Evolutionary conservation across 2,888 invertebrate species (phyloP), one percentile per base, ranked within the genome.

Genomic region (Cordilura impudica): DNA sequence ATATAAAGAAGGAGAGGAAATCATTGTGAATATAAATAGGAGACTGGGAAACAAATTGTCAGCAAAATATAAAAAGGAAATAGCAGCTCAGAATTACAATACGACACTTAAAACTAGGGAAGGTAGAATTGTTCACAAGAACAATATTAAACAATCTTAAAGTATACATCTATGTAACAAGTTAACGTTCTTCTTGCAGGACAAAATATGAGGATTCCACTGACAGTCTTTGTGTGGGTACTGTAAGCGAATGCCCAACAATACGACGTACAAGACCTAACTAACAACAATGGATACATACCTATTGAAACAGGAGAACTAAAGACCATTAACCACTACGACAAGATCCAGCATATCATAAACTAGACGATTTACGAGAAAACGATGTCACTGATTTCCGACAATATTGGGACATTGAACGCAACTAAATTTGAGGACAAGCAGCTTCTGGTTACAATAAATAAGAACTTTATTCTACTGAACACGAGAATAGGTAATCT

Each of bases 11-110:
- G 70, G 53, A 23, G 60, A 60, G 35, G 39, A 43, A 18, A 60
- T 61, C 26, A 51, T 53, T 71, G 71, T 45, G 2, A 71, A 51
- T 18, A 26, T 51, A 26, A 45, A 69, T 43, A n/a, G n/a, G n/a
- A n/a, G n/a, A n/a, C n/a, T n/a, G n/a, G n/a, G n/a, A n/a, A n/a
- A n/a, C n/a, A n/a, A 70, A n/a, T n/a, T n/a, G n/a, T n/a, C n/a
- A n/a, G n/a, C n/a, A 14, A 53, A 26, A 53, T 26, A 21, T 14
- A 23, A 14, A 26, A 53, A 14, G 8, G 51, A 53, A 53, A 53
- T 26, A 8, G 60, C 45, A 10, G 12, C 14, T 14, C 14, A 45
- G 23, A 45, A 23, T 10, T 23, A 23, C 3, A n/a, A 43, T 14
- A 16, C n/a, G n/a, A n/a, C n/a, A n/a, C n/a, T n/a, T n/a, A n/a